Evolutionary conservation across 2,888 invertebrate species (phyloP).

Genomic region (Melolontha melolontha): DNA sequence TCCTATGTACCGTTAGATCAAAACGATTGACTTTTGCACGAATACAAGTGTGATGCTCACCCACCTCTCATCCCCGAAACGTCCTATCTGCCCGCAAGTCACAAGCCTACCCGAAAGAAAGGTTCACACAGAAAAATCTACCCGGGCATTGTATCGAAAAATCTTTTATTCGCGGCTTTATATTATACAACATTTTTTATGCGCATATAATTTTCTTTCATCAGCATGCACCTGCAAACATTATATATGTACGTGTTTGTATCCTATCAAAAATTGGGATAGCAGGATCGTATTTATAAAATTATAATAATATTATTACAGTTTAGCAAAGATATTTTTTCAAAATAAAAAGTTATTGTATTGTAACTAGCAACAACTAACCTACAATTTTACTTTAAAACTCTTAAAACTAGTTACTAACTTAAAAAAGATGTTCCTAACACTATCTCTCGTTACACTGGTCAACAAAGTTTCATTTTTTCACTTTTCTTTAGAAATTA

Average conservation of each 20-base stretch:
- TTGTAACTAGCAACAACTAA: no score
- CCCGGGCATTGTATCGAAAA: constrained; percentile 18
- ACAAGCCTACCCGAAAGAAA: constrained; percentile 29
- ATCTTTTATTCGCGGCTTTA: constrained; percentile 55
- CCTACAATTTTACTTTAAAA: no score
- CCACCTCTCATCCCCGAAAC: constrained; percentile 4
- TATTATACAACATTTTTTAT: constrained; percentile 46
- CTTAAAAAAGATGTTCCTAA: no score
- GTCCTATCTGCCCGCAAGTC: constrained; percentile 16
- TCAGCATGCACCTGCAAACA: constrained; percentile 11
- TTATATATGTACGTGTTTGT: neutral
- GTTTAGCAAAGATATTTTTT: no score
- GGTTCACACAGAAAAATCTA: constrained; percentile 29
- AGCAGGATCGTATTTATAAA: no score
- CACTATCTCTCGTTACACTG: no score
- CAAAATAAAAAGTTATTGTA: no score
- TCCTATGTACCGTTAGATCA: constrained; percentile 53
- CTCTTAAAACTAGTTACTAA: no score
- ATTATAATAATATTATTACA: no score
- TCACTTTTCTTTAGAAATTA: no score
- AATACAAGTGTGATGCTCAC: constrained; percentile 21
- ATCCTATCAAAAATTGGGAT: neutral
- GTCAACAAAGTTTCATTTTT: no score
- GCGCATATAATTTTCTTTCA: constrained; percentile 19
- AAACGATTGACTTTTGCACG: constrained; percentile 55